Evolutionary conservation across 2,888 invertebrate species (phyloP), one percentile per base, ranked within the genome.

Genomic region (Sphaerophoria rueppellii): DNA sequence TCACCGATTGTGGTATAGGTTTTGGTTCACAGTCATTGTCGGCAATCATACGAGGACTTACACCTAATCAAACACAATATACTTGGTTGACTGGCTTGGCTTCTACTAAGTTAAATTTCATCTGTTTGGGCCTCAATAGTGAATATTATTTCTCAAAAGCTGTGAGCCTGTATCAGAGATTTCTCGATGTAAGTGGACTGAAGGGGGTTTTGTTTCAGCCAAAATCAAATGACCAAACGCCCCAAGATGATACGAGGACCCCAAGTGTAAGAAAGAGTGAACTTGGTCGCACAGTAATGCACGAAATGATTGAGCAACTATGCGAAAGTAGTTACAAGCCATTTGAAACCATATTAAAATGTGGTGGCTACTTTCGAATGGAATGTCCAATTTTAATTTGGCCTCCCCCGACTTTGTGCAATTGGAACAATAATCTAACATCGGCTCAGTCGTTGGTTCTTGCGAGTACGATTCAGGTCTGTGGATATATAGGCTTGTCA

Each of bases 401-500:
- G 88, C 97, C 97, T 6, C 94, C 95, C 5, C 96, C 96, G 7
- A 93, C 94, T 89, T 87, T 89, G 0, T 89, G 89, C 50, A 87
- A 88, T 48, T 79, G 72, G 71, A 73, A 71, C 9, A 73, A 63
- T 7, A 74, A 54, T n/a, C 11, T 91, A 90, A 52, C 80, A 91
- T 91, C 91, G 91, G 4, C 90, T 90, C 86, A 79, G 48, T 94
- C 93, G 82, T 52, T 79, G 12, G 16, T 57, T 3, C 93, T 98
- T 69, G 94, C 96, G 0, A 95, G 95, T 78, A 94, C 94, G 67
- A 93, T 98, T 71, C 95, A 96, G 90, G 95, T 98, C 16, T 95
- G 97, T 89, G 98, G 98, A 0, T 98, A 98, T 90, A 92, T 99
- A 67, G 94, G 95, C n/a, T 95, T 97, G 7, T 94, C 95, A 4